Evolutionary conservation across 2,888 invertebrate species (phyloP).

Genomic region (Campoplex capitator): DNA sequence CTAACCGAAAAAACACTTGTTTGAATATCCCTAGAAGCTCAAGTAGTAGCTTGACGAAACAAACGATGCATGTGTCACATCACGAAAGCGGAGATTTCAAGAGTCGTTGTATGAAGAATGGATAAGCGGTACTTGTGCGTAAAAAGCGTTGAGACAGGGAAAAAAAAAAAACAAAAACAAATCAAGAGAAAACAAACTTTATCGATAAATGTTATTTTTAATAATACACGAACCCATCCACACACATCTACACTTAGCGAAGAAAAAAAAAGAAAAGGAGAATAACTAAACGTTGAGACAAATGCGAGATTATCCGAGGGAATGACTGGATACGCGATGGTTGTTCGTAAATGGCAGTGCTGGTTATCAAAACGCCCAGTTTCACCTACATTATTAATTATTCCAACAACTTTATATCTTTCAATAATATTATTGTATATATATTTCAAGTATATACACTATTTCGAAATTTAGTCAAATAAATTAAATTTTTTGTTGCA

Average conservation of each 20-base stretch:
- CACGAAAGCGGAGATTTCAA: conserved; percentile 57
- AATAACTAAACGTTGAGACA: conserved; percentile 44
- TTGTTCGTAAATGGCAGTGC: conserved; percentile 83
- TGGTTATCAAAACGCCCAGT: conserved; percentile 82
- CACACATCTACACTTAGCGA: conserved; percentile 32
- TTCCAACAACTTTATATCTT: conserved; percentile 69
- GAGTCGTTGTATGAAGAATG: conserved; percentile 58
- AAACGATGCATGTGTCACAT: conserved; percentile 56
- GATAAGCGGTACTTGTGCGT: conserved; percentile 57
- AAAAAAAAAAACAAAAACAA: not conserved
- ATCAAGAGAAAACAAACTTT: conserved; percentile 17
- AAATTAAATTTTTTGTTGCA: conserved; percentile 25
- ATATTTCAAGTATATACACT: conserved; percentile 31
- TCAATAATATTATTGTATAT: conserved; percentile 72
- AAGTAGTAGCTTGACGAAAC: conserved; percentile 60
- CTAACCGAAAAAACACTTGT: conserved; percentile 55
- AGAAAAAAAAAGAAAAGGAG: conserved; percentile 1
- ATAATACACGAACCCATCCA: conserved; percentile 40
- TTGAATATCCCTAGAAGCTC: conserved; percentile 63
- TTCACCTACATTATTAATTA: conserved; percentile 80
- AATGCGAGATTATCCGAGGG: conserved; percentile 67
- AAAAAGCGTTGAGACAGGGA: conserved; percentile 13
- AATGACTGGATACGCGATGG: conserved; percentile 80
- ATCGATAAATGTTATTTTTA: conserved; percentile 52
- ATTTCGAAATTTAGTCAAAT: conserved; percentile 44